Percentiles rank a stretch among this genome's conserved stretches.
These are phyloP conservation scores for Sebastiscus albofasciatus DNA, from an alignment of 2,797 vertebrate species.

Conservation along the genomic window DNA sequence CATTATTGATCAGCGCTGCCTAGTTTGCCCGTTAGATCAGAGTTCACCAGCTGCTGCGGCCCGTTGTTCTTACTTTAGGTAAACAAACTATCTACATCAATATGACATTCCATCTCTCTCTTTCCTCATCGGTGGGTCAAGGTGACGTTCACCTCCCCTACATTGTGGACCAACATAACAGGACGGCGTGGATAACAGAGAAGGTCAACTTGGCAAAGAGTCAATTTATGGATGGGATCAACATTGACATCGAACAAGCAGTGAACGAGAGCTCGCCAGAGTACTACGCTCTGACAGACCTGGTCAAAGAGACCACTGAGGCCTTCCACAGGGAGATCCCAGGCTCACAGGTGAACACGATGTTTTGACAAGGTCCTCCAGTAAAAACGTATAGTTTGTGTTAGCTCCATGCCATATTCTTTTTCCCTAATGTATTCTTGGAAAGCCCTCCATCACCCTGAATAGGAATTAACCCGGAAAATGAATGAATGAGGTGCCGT, in stretches of 20 bases:
- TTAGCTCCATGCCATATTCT: not conserved
- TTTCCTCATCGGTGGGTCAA: slow-evolving; percentile 61
- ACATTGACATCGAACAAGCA: slow-evolving; percentile 94
- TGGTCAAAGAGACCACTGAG: slow-evolving; percentile 92
- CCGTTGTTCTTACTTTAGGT: not conserved
- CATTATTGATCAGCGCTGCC: too few relatives aligned
- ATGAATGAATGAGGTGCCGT: not conserved
- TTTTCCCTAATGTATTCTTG: not conserved
- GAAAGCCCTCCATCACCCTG: not conserved
- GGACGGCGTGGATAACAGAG: slow-evolving; percentile 88
- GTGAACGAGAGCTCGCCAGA: slow-evolving; percentile 83
- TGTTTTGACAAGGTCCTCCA: not conserved
- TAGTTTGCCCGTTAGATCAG: too few relatives aligned
- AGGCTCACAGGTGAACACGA: slow-evolving; percentile 90
- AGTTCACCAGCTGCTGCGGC: too few relatives aligned
- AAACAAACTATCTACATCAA: not conserved
- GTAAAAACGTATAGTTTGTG: not conserved
- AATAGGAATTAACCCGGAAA: not conserved
- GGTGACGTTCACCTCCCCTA: slow-evolving; percentile 87
- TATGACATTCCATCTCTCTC: not conserved
- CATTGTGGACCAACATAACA: slow-evolving; percentile 86
- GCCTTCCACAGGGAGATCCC: slow-evolving; percentile 91
- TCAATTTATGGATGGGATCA: slow-evolving; percentile 97
- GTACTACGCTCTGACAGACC: slow-evolving; percentile 89
- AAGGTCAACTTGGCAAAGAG: slow-evolving; percentile 88